A percentile compares a stretch with the other conserved stretches of the same genome.
These are phyloP conservation scores for Zaprionus davidi DNA, from an alignment of 1,140 invertebrate species.

Conservation along the genomic window DNA sequence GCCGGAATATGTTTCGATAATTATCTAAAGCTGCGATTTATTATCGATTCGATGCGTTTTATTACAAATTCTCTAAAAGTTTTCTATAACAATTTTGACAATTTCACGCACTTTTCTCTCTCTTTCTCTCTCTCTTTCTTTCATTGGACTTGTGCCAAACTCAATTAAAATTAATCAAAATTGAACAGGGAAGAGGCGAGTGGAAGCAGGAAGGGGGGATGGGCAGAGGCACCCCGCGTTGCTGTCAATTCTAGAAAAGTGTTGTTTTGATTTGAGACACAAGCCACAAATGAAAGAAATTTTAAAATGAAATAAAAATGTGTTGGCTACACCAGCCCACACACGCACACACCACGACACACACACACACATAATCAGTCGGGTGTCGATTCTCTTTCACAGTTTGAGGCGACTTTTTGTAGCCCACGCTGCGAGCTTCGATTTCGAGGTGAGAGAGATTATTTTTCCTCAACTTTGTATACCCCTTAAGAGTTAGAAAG, in stretches of 20 bases:
- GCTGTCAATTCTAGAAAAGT: slow-evolving; percentile 60
- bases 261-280: slow-evolving; percentile 72
- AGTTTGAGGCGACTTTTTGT: slow-evolving; percentile 38
- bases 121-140: slow-evolving; percentile 27
- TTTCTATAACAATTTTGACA: slow-evolving; percentile 29
- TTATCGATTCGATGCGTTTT: slow-evolving; percentile 48
- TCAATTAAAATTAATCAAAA: slow-evolving; percentile 64
- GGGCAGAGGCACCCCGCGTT: slow-evolving; percentile 44
- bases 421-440: slow-evolving; percentile 47
- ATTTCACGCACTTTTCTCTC: slow-evolving; percentile 61
- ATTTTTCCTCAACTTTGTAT: slow-evolving; percentile 23
- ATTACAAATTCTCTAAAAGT: slow-evolving; percentile 10
- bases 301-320: slow-evolving; percentile 41
- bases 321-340: slow-evolving; percentile 29
- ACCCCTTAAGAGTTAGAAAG: no score
- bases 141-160: slow-evolving; percentile 69
- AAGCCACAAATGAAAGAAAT: slow-evolving; percentile 62
- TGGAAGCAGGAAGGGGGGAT: background rate
- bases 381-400: slow-evolving; percentile 43
- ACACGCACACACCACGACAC: slow-evolving; percentile 1
- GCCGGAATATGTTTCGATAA: slow-evolving; percentile 1
- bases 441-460: slow-evolving; percentile 28
- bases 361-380: slow-evolving; percentile 38
- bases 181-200: background rate
- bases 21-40: slow-evolving; percentile 5